A percentile compares a stretch with the other conserved stretches of the same genome.
Conservation (phyloP, 92 coral and sea anemone species). For the Micromussa lordhowensis region DNA sequence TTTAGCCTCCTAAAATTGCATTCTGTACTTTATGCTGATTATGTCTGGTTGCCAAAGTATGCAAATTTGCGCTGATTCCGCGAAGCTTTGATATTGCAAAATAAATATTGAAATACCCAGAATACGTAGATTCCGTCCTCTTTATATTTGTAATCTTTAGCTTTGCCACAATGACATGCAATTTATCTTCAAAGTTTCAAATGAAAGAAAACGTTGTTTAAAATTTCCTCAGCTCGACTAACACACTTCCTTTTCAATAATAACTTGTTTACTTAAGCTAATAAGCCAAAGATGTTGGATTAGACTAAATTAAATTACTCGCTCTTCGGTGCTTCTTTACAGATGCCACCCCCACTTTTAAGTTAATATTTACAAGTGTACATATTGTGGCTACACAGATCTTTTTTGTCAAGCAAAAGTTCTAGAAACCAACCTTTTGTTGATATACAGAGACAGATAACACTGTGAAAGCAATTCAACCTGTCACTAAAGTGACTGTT, state of each 20-base stretch:
- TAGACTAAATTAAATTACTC: not conserved
- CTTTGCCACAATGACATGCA: not conserved
- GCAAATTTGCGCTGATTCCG: slow-evolving; percentile 7
- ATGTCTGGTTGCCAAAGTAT: slow-evolving; percentile 32
- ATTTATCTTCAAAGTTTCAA: not conserved
- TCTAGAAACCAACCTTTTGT: not conserved
- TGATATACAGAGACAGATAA: not conserved
- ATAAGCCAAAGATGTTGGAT: slow-evolving; percentile 6
- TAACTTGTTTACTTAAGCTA: slow-evolving; percentile 11
- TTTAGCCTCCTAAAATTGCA: not conserved
- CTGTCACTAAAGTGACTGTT: not conserved
- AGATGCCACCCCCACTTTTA: not conserved
- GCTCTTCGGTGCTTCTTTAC: not conserved
- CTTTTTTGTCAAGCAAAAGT: not conserved
- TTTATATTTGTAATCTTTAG: slow-evolving; percentile 4
- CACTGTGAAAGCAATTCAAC: not conserved
- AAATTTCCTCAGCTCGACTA: not conserved
- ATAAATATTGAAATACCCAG: slow-evolving; percentile 1
- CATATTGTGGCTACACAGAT: not conserved
- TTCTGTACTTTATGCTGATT: not conserved
- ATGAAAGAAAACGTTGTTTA: not conserved
- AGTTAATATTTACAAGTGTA: slow-evolving; percentile 11
- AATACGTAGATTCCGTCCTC: not conserved
- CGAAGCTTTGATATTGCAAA: not conserved
- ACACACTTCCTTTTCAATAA: not conserved